A percentile compares a stretch with the other conserved stretches of the same genome.
Conservation (phyloP, 2,797 vertebrate genomes). For the Pseudocheirus occidentalis region DNA sequence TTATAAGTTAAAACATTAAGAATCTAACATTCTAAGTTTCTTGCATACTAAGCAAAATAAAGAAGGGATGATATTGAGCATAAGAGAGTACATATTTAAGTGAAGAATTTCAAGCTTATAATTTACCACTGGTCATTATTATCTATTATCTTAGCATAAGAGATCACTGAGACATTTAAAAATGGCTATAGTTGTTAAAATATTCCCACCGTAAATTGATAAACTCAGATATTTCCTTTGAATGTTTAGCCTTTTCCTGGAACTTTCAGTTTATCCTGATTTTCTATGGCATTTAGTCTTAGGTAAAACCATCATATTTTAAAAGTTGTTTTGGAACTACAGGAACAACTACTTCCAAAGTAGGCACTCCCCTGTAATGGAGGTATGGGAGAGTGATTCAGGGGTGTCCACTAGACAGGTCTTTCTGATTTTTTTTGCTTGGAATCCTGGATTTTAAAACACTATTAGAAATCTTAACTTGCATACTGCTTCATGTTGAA, state of each 20-base stretch:
- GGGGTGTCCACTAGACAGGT: neutral
- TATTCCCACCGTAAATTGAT: neutral
- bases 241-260: neutral
- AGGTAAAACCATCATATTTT: neutral
- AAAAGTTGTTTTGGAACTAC: conserved; percentile 13
- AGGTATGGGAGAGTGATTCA: neutral
- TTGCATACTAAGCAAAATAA: conserved; percentile 8
- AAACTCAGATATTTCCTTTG: neutral
- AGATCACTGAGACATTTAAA: conserved; percentile 18
- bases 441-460: conserved; percentile 6
- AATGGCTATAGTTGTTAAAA: neutral
- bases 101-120: conserved; percentile 53
- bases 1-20: conserved; percentile 43
- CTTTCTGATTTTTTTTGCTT: neutral
- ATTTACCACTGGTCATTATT: conserved; percentile 33
- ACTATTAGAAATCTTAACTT: conserved; percentile 30
- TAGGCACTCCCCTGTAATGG: neutral
- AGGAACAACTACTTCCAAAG: neutral
- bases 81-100: neutral
- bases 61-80: conserved; percentile 11
- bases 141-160: conserved; percentile 7
- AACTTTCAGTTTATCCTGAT: neutral
- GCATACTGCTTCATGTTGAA: neutral
- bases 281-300: neutral
- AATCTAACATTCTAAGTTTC: conserved; percentile 35